Evolutionary conservation across 2,113 vertebrate genomes (phyloP), one percentile per base, ranked within the genome.

Genomic region (Azemiops feae): DNA sequence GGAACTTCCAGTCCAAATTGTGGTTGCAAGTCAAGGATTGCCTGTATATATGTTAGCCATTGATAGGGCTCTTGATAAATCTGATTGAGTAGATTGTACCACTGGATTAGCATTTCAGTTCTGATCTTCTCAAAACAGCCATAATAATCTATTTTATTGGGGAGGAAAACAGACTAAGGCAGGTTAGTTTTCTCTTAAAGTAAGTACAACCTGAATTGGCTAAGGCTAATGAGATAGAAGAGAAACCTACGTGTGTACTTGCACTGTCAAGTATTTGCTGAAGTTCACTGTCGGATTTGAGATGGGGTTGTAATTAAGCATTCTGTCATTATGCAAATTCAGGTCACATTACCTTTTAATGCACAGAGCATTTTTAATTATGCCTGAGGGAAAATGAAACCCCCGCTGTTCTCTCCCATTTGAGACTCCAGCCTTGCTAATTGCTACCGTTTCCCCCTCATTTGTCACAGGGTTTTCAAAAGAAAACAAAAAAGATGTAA

Each of bases 391-490:
- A 25, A 47, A 92, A 54, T 20, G 25, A 3, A 88, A 27, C 25
- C 85, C 1, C 87, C 7, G 23, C 60, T 88, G 87, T 69, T 69
- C 58, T 53, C 23, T 53, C 39, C 47, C 23, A 27, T 39, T 47
- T 23, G 57, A 92, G 47, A 64, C 50, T 30, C 87, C 23, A 88
- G 58, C 60, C 57, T 57, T 57, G 39, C 92, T 92, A 92, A 92
- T 92, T 92, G 92, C 87, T 88, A 22, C 47, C 12, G 16, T 89
- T 89, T 55, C n/a, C 9, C 18, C 30, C 60, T 92, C 86, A 74
- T 92, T 92, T 69, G 86, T 92, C 86, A 69, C 20, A 81, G n/a
- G 25, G 87, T 39, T 43, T 89, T 89, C 23, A 89, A 89, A 81
- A 43, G 20, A 89, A 92, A 81, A 57, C 25, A 69, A 55, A 92